A percentile compares a stretch with the other conserved stretches of the same genome.
Conservation (phyloP, 2,797 vertebrate species). For the Moxostoma hubbsi region DNA sequence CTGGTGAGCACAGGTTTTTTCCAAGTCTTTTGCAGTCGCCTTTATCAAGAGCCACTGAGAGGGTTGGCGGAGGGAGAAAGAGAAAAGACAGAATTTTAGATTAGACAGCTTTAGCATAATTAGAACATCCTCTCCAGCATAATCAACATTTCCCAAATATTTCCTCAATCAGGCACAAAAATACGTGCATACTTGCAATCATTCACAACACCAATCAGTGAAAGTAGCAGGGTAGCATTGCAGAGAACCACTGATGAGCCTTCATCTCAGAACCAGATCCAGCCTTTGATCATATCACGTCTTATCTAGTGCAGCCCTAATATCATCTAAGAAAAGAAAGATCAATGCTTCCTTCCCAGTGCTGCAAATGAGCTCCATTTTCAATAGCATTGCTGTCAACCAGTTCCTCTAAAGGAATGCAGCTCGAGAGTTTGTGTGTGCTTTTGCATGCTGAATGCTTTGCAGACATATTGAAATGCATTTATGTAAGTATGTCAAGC, state of each 20-base stretch:
- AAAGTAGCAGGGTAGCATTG: slow-evolving; percentile 7
- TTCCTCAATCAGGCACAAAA: slow-evolving; percentile 14
- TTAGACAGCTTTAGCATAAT: slow-evolving; percentile 9
- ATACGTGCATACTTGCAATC: not conserved
- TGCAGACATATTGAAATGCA: slow-evolving; percentile 6
- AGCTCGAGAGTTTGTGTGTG: not conserved
- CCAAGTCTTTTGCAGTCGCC: slow-evolving; percentile 90
- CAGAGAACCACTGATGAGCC: slow-evolving; percentile 3
- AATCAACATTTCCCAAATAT: not conserved
- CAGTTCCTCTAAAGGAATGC: slow-evolving; percentile 16
- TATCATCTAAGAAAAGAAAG: slow-evolving; percentile 11
- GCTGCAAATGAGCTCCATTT: not conserved
- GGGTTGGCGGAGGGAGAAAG: slow-evolving; percentile 36
- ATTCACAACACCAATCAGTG: slow-evolving; percentile 6
- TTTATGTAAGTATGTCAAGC: slow-evolving; percentile 36
- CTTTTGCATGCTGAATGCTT: not conserved
- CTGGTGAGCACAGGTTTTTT: slow-evolving; percentile 91
- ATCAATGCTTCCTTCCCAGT: slow-evolving; percentile 18
- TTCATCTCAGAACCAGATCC: not conserved
- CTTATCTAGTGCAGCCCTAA: slow-evolving; percentile 9
- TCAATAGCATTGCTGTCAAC: not conserved
- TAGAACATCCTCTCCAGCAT: slow-evolving; percentile 25
- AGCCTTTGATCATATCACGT: slow-evolving; percentile 15
- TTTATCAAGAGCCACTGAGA: slow-evolving; percentile 90
- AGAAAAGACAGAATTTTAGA: slow-evolving; percentile 31